Evolutionary conservation across 1,140 invertebrate species (phyloP).

Genomic region (Drosophila guanche): DNA sequence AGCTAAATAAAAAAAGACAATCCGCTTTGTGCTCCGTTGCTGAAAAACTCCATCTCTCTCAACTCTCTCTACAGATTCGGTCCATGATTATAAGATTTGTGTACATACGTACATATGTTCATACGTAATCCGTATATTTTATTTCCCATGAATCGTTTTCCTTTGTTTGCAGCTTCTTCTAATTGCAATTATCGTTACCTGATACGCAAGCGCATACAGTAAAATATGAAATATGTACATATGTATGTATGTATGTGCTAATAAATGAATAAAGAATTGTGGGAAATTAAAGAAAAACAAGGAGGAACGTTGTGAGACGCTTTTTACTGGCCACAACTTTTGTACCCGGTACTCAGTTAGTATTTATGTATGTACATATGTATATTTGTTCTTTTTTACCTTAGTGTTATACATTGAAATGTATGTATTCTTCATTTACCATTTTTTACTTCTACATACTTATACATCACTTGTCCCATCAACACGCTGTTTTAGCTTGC

Average conservation of each 20-base stretch:
- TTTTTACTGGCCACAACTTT: too few species aligned
- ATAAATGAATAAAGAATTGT: constrained; percentile 63
- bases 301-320: constrained; percentile 25
- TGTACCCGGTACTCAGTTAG: too few species aligned
- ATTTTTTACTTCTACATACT: too few species aligned
- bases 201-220: constrained; percentile 38
- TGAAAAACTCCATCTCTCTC: constrained; percentile 9
- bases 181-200: constrained; percentile 34
- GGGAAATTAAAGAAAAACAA: constrained; percentile 51
- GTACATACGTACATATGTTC: constrained; percentile 13
- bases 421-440: too few species aligned
- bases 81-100: constrained; percentile 32
- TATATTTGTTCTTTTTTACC: too few species aligned
- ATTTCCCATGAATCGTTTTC: constrained; percentile 65
- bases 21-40: constrained; percentile 34
- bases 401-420: too few species aligned
- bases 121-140: constrained; percentile 27
- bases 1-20: not conserved
- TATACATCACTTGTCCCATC: too few species aligned
- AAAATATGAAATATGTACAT: constrained; percentile 7
- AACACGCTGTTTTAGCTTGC: too few species aligned
- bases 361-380: too few species aligned
- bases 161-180: constrained; percentile 48
- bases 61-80: too few species aligned
- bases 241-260: not conserved